A percentile compares a stretch with the other conserved stretches of the same genome.
Conservation (phyloP, 2,888 invertebrate genomes). For the Nemotelus pantherinus region DNA sequence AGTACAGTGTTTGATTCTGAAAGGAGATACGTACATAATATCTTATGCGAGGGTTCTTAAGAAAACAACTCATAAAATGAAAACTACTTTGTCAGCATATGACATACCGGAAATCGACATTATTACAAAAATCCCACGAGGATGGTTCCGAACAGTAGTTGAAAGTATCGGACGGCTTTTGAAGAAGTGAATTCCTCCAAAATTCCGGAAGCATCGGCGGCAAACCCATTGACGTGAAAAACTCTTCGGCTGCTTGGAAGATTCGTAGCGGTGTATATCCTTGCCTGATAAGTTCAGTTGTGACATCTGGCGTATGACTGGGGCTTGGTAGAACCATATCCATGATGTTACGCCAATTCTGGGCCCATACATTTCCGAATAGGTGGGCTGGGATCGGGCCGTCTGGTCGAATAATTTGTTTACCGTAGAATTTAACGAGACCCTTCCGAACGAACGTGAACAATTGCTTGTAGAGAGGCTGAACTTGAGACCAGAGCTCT, state of each 20-base stretch:
- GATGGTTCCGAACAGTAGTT: slow-evolving; percentile 76
- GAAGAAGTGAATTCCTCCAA: slow-evolving; percentile 84
- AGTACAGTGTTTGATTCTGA: slow-evolving; percentile 84
- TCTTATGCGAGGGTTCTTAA: slow-evolving; percentile 32
- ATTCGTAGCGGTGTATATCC: slow-evolving; percentile 79
- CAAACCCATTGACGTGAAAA: slow-evolving; percentile 82
- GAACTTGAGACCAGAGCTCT: slow-evolving; percentile 71
- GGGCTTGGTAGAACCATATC: slow-evolving; percentile 81
- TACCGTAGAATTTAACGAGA: slow-evolving; percentile 73
- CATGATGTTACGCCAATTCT: slow-evolving; percentile 81
- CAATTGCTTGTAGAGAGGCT: slow-evolving; percentile 82
- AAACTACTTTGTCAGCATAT: neutral
- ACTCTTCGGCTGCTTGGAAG: slow-evolving; percentile 85
- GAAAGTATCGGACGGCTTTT: slow-evolving; percentile 74
- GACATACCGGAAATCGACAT: slow-evolving; percentile 79
- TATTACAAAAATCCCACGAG: slow-evolving; percentile 89
- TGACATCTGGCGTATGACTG: slow-evolving; percentile 75
- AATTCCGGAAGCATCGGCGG: slow-evolving; percentile 84
- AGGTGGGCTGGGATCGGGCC: slow-evolving; percentile 88
- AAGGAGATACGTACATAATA: slow-evolving; percentile 43
- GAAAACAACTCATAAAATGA: neutral
- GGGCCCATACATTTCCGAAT: slow-evolving; percentile 87
- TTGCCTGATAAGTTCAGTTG: slow-evolving; percentile 78
- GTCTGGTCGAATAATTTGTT: slow-evolving; percentile 68
- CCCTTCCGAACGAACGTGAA: slow-evolving; percentile 83